Conservation (phyloP, 2,888 invertebrate genomes). For the Standfussiana lucernea region DNA sequence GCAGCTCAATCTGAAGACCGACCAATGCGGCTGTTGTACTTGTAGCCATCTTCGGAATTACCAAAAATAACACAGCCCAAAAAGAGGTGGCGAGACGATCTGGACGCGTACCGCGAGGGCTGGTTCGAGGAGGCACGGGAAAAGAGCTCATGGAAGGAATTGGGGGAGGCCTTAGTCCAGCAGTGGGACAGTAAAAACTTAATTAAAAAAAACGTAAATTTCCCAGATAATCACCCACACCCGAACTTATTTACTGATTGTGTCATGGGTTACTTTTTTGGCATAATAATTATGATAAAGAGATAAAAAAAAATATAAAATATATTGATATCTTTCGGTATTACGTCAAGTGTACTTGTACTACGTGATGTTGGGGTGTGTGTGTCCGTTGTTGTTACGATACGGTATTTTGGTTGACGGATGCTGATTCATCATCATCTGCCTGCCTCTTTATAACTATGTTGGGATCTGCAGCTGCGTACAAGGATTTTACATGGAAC, state of each 20-base stretch:
- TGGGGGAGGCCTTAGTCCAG: too few species aligned
- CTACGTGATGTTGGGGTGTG: not conserved
- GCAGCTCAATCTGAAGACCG: not conserved
- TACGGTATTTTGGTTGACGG: constrained; percentile 3
- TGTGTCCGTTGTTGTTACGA: not conserved
- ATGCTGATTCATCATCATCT: not conserved
- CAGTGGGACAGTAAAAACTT: too few species aligned
- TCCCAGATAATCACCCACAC: not conserved
- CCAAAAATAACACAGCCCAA: not conserved
- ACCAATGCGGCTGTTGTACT: not conserved
- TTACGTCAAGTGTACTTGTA: not conserved
- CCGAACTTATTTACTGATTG: constrained; percentile 3
- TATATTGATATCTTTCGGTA: constrained; percentile 38
- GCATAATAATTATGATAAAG: constrained; percentile 6
- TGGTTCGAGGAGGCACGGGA: too few species aligned
- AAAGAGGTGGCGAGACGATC: too few species aligned
- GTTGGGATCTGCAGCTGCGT: not conserved
- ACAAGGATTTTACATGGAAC: not conserved
- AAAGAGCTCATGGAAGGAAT: too few species aligned
- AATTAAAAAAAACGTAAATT: too few species aligned
- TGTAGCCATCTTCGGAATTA: not conserved
- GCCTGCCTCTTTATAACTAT: not conserved
- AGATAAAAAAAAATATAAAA: constrained; percentile 33
- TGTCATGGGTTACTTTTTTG: constrained; percentile 4
- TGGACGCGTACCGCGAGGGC: too few species aligned